Base-by-base conservation (phyloP, 2,113 vertebrate species). In the Carlito syrichta region DNA sequence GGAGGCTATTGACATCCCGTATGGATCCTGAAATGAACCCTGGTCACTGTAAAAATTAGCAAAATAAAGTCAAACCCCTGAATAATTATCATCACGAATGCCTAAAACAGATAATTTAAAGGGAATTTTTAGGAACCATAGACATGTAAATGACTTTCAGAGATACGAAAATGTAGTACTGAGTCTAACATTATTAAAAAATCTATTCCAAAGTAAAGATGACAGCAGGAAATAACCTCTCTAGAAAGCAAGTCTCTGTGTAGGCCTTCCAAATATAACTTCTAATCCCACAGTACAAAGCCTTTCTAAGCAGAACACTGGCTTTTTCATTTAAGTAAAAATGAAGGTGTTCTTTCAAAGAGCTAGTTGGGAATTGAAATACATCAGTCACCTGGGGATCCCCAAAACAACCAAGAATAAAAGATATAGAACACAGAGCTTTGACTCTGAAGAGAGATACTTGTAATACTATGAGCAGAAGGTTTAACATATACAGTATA, bases 11-110 rank as follows among this genome's bases (percentile, higher is more conserved):
- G 62, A 89, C 54, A 90, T 78, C 87, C 96, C 96, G 38, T 45
- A 58, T 10, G 30, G 60, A 95, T 43, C 86, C 92, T 97, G 97
- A 98, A 91, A 32, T 94, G 96, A 98, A 98, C 97, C 95, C 97
- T 96, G 93, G 63, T 93, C 32, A 66, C 74, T 92, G 74, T 79
- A 73, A 95, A 96, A 96, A 92, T 88, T 25, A 89, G 87, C 38
- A 92, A 82, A 95, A 79, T 58, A 95, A 94, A 62, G 94, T 68
- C 25, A 85, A 93, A 93, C 14, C 78, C 40, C 25, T 85, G 52
- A 94, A 78, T 71, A 68, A 92, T 71, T 22, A 88, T 40, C 62
- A 68, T 62, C 17, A 58, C 20, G 3, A 74, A 82, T 54, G 73
- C 23, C 38, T 92, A 92, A 69, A 62, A 82, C 25, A 91, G n/a